phyloP scores from a whole-genome alignment of 2,888 invertebrate species.

The Chymomyza caudatula region DNA sequence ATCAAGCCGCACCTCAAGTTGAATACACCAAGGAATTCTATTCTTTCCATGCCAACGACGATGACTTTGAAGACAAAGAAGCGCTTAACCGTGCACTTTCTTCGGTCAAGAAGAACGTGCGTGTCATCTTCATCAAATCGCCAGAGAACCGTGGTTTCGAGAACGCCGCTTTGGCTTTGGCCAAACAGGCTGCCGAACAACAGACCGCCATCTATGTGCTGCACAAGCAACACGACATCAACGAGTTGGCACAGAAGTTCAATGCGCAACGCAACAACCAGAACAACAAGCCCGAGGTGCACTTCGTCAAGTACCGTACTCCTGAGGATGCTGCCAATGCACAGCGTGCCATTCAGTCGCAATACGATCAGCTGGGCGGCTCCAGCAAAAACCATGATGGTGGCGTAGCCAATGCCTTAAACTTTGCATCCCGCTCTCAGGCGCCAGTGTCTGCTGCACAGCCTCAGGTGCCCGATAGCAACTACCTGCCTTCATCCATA shows the following conservation, averaged over 20 bases:
- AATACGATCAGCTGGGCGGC: conserved; percentile 64
- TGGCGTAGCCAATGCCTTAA: conserved; percentile 67
- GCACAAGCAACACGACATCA: conserved; percentile 64
- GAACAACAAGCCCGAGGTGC: conserved; percentile 63
- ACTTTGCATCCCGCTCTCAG: conserved; percentile 65
- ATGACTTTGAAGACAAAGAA: conserved; percentile 56
- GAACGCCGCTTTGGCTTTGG: conserved; percentile 65
- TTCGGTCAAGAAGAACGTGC: conserved; percentile 60
- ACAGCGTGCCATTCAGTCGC: conserved; percentile 63
- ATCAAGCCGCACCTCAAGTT: conserved; percentile 41
- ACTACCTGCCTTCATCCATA: conserved; percentile 64
- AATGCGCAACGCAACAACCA: conserved; percentile 56
- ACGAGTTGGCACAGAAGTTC: conserved; percentile 64
- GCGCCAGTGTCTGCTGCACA: conserved; percentile 36
- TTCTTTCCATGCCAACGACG: conserved; percentile 64
- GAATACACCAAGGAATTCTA: conserved; percentile 67
- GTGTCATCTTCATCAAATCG: conserved; percentile 68
- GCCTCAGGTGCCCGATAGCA: conserved; percentile 43
- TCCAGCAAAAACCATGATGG: conserved; percentile 54
- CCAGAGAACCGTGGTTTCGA: conserved; percentile 69
- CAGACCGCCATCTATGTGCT: conserved; percentile 70
- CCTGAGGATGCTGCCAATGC: conserved; percentile 68
- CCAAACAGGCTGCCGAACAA: conserved; percentile 70
- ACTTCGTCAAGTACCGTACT: conserved; percentile 71
- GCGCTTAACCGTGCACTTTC: conserved; percentile 49